Evolutionary conservation across 1,140 invertebrate genomes (phyloP).

Genomic region (Ectropis grisescens): DNA sequence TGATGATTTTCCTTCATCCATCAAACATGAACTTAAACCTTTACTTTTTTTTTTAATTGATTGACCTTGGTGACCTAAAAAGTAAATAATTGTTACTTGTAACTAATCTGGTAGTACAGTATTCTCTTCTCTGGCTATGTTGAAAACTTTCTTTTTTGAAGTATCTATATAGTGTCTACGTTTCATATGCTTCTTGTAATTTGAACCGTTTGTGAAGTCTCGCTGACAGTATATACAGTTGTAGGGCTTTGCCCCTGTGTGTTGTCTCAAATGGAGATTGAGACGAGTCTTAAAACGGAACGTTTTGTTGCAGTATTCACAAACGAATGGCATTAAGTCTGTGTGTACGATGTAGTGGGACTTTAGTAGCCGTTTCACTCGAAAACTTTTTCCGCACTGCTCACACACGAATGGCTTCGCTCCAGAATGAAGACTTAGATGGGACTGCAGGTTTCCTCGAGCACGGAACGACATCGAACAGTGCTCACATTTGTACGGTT

Average conservation of each 20-base stretch:
- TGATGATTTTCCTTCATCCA: no score
- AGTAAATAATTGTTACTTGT: no score
- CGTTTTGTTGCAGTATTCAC: constrained; percentile 80
- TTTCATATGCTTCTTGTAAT: constrained; percentile 85
- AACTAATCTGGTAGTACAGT: no score
- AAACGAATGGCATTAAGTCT: constrained; percentile 86
- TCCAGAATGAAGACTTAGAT: constrained; percentile 76
- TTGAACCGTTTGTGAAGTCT: constrained; percentile 83
- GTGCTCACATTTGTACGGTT: constrained; percentile 49
- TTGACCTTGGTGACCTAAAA: no score
- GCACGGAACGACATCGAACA: constrained; percentile 48
- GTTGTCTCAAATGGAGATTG: constrained; percentile 76
- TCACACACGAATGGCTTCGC: constrained; percentile 84
- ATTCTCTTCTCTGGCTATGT: no score
- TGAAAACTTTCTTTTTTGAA: constrained; percentile 37
- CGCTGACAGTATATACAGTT: constrained; percentile 75
- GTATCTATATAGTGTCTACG: constrained; percentile 74
- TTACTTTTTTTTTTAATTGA: no score
- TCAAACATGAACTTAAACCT: no score
- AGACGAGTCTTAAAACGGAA: constrained; percentile 81
- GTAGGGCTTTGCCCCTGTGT: constrained; percentile 76
- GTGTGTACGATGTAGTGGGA: constrained; percentile 79
- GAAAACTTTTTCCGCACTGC: constrained; percentile 81
- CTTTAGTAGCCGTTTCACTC: constrained; percentile 66
- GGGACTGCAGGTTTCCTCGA: constrained; percentile 61